Base-by-base conservation (phyloP, 2,888 invertebrate genomes). In the Oligia fasciuncula region DNA sequence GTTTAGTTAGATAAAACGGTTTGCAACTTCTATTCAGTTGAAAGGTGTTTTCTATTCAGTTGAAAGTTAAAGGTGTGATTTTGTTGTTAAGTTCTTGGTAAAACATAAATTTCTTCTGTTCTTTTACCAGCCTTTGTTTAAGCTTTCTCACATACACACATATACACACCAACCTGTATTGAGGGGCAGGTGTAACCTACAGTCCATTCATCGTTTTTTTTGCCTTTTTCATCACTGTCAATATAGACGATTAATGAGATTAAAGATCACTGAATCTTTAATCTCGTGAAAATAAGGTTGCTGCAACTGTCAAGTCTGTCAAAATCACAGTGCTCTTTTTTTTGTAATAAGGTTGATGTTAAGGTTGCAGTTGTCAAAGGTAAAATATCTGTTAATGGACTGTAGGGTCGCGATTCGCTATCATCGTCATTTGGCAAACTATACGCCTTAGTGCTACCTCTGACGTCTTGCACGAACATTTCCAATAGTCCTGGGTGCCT, bases 1-100 rank as follows among this genome's bases (percentile, higher is more conserved):
- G 3, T 73, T 79, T 60, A 29, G 35, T 49, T 40, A 2, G 35
- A 62, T 69, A 60, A 29, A 71, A 71, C 23, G 19, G 46, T 79
- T 74, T 63, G 13, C 60, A 68, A 54, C 68, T 63, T 83, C 40
- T 71, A 67, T 57, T 49, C 54, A 54, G 14, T 79, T 66, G 17
- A 46, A 23, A 40, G 51, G 6, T n/a, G n/a, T n/a, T n/a, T 63
- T 83, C 40, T 71, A 67, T 57, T 49, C 54, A 54, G 14, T 79
- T 66, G 17, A 46, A 23, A 40, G 51, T 4, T n/a, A n/a, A n/a
- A n/a, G n/a, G n/a, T n/a, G 19, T n/a, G 49, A 13, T 78, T 6
- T 71, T 63, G n/a, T 80, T 35, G 23, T 13, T 13, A 14, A 80
- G n/a, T 11, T 70, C 9, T 63, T 46, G 9, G 40, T 29, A 79